Evolutionary conservation across 2,797 vertebrate genomes (phyloP), one percentile per base, ranked within the genome.

Genomic region (Babyrousa celebensis): DNA sequence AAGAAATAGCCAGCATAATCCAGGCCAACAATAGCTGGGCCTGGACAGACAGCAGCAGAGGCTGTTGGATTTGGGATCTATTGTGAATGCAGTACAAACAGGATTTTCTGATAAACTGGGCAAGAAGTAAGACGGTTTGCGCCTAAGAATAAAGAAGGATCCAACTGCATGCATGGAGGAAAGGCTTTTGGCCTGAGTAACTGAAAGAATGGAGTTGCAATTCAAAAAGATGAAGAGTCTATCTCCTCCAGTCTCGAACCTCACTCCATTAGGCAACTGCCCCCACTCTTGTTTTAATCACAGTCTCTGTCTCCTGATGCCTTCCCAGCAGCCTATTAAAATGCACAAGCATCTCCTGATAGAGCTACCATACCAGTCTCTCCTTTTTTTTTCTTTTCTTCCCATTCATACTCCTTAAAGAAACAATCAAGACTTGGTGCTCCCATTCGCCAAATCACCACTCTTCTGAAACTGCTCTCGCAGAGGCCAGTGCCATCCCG

Each of bases 181-280:
- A 77, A 87, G 21, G 60, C 63, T 56, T 62, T 48, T 78, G 36
- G 56, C 29, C 70, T 79, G 32, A 85, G 54, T 58, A 56, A 72
- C 74, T 91, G 23, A 68, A 90, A 92, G 36, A 92, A 94, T 0
- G 20, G 40, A 92, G 62, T 3, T 86, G 32, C n/a, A 84, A 77
- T 40, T 86, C 32, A 58, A 74, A 86, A 96, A 32, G 29, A 84
- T 27, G 23, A 91, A 60, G 29, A 40, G 5, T 72, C 20, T 52
- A 70, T 92, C 25, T 95, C 82, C 70, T 68, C 65, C n/a, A 87
- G 20, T 72, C 71, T 90, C 85, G 71, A 86, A 70, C n/a, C 48
- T 29, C 29, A 75, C n/a, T 74, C 63, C 14, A 43, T 48, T 18
- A 72, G 84, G 43, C 63, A 92, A 80, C 54, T 89, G n/a, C 25